Evolutionary conservation across 2,888 invertebrate species (phyloP), one percentile per base, ranked within the genome.

Genomic region (Melitaea athalia): DNA sequence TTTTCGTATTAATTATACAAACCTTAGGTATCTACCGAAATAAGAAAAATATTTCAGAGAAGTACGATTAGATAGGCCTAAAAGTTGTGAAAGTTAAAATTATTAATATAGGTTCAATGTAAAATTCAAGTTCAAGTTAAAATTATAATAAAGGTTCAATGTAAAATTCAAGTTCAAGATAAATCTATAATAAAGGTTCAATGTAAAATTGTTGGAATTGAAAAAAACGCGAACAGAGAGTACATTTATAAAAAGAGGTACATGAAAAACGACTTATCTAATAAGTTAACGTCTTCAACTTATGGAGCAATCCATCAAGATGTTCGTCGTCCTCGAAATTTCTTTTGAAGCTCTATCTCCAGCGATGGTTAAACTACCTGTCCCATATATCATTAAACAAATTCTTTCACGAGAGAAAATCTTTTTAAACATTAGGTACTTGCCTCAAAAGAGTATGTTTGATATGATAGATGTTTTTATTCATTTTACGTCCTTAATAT

Each of bases 291-390:
- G 55, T 62, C 55, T 5, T 33, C 61, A 57, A 62, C 49, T 67
- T 61, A 57, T 49, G 47, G 49, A 49, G 62, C 49, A 67, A 67
- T 67, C 62, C 62, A 67, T 67, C 67, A 67, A 17, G 55, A 67
- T 57, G 61, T 62, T 61, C 61, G 17, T 49, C 49, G 33, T 62
- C 15, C 17, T 43, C 24, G 60, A 43, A 61, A 62, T 62, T 67
- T 67, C 61, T 67, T 67, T 67, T 49, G 33, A 49, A 61, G 24
- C 55, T 17, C 15, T 49, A 43, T 14, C 33, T 61, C 31, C 33
- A 47, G 15, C 53, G 38, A 42, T 33, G 5, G 47, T 38, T 61
- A 61, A 61, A 66, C 55, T 66, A 61, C 47, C 61, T 47, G 66
- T 61, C 55, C 66, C 53, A 66, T 61, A 53, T 61, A 65, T 52